Evolutionary conservation across 2,888 invertebrate genomes (phyloP), one percentile per base, ranked within the genome.

Genomic region (Nasonia oneida): DNA sequence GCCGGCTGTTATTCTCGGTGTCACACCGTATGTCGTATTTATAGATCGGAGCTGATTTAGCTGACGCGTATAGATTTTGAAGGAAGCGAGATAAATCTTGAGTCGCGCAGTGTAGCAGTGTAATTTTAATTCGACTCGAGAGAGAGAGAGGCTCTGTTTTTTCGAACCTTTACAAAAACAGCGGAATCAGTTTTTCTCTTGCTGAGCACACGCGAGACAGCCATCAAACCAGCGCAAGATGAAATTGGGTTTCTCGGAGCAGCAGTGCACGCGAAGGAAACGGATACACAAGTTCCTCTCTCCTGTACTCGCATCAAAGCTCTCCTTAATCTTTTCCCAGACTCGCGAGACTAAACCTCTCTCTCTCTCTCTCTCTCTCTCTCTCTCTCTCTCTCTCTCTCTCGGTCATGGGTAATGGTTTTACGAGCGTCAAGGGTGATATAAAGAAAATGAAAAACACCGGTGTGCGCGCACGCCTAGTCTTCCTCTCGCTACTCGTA

Each of bases 371-470:
- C 78, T 95, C 96, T 96, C 95, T 91, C 78, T 95, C 78, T 95
- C 96, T 96, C 95, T 23, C 92, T 90, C 90, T 90, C 90, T 90
- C 89, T 89, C 89, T 90, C 92, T 91, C 78, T 95, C 78, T 95
- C 96, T 96, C 95, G 96, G 96, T 96, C 96, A 96, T 96, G 96
- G 96, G 96, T 96, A 97, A 97, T 96, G 96, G 96, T 95, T 96
- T 96, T 96, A 97, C 96, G 96, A 96, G 95, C 95, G 95, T 95
- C 96, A 95, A 94, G 96, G 96, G 96, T 96, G 95, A 96, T 96
- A 96, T 96, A 96, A 96, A 96, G 96, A 96, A 96, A 97, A 97
- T 97, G 96, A 96, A 97, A 96, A 96, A 96, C 96, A 96, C 96
- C 18, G 23, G 53, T 23, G 53, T 23, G 14, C 3, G 64, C 42